Percentiles rank a stretch among this genome's conserved stretches.
Evolutionary conservation across 2,888 invertebrate species (phyloP).

Genomic region (Drosophila neotestacea): DNA sequence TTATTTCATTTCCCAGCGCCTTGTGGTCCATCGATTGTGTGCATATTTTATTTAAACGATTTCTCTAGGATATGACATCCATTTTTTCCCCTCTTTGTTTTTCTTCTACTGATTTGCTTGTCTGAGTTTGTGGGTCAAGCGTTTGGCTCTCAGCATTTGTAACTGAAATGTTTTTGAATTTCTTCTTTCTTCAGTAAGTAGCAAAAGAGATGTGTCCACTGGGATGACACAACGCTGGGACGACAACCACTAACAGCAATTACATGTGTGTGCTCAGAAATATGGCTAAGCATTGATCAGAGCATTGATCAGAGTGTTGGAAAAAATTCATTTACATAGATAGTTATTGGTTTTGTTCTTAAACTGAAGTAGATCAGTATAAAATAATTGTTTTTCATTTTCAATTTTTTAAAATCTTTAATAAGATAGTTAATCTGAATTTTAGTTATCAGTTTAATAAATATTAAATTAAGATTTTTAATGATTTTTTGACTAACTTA

Average conservation of each 20-base stretch:
- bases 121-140: conserved; percentile 72
- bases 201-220: conserved; percentile 6
- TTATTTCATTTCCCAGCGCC: conserved; percentile 66
- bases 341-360: too few relatives aligned
- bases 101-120: conserved; percentile 65
- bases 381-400: too few relatives aligned
- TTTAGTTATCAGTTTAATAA: too few relatives aligned
- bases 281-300: background rate
- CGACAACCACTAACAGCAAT: conserved; percentile 43
- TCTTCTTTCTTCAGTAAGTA: conserved; percentile 10
- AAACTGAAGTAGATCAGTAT: too few relatives aligned
- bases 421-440: too few relatives aligned
- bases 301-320: background rate
- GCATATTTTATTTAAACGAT: conserved; percentile 68
- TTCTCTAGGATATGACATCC: conserved; percentile 58
- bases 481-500: too few relatives aligned
- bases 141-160: conserved; percentile 28
- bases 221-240: conserved; percentile 22
- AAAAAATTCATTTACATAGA: background rate
- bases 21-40: conserved; percentile 72
- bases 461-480: too few relatives aligned
- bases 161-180: conserved; percentile 44
- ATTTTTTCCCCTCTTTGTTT: conserved; percentile 30
- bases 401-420: too few relatives aligned
- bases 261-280: conserved; percentile 39